Conservation (phyloP, 2,113 vertebrate species). For the Edolisoma coerulescens region DNA sequence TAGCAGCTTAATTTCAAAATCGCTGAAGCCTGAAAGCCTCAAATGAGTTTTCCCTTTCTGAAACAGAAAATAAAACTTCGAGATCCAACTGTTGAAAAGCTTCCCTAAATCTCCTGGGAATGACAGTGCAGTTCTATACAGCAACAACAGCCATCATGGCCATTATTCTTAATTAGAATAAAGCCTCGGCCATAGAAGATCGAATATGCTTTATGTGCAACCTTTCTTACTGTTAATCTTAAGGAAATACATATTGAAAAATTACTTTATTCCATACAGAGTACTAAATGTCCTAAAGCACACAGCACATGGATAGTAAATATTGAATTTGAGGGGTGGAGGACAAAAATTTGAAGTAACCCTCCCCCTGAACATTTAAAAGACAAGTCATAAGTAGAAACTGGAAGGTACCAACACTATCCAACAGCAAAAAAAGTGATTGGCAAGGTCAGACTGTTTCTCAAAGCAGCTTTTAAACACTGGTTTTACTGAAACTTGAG, state of each 20-base stretch:
- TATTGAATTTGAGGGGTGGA: background rate
- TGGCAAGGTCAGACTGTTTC: slow-evolving; percentile 53
- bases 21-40: slow-evolving; percentile 8
- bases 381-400: background rate
- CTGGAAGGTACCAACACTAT: background rate
- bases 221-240: background rate
- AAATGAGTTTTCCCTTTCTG: slow-evolving; percentile 23
- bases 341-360: slow-evolving; percentile 10
- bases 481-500: slow-evolving; percentile 39
- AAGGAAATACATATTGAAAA: background rate
- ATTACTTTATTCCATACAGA: background rate
- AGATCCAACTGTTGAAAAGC: background rate
- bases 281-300: background rate
- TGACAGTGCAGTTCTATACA: background rate
- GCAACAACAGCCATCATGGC: background rate
- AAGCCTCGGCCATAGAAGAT: background rate
- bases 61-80: slow-evolving; percentile 36
- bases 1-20: slow-evolving; percentile 36
- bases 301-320: background rate
- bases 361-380: slow-evolving; percentile 8
- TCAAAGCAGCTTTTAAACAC: slow-evolving; percentile 41
- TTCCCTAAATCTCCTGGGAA: background rate
- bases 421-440: slow-evolving; percentile 12
- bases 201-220: background rate
- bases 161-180: background rate